Evolutionary conservation across 1,140 invertebrate species (phyloP), one percentile per base, ranked within the genome.

Genomic region (Latrodectus geometricus): DNA sequence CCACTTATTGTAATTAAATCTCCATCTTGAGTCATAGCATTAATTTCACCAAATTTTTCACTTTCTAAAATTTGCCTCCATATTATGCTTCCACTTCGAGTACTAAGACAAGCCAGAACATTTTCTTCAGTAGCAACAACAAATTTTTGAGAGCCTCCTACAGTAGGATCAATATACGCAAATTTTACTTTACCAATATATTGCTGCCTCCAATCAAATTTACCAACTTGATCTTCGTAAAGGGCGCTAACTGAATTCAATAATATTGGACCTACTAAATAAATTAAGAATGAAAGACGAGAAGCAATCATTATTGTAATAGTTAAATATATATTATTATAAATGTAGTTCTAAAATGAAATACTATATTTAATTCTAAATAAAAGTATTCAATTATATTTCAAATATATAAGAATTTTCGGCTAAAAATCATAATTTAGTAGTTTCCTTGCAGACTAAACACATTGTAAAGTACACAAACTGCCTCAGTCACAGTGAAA

Each of bases 161-260:
- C 61, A 8, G 75, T 5, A 17, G 80, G 96, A 94, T 97, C 95
- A 90, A 96, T 95, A 89, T 93, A 93, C n/a, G 95, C 93, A 90
- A 95, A 95, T 90, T 95, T 95, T 35, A 97, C 92, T 91, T 94
- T 94, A 17, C 97, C 97, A 65, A 98, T 93, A 91, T 96, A 96
- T 86, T 94, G 94, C 90, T 96, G 94, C 91, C 94, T 94, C 96
- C 96, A 90, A 75, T 90, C 89, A 86, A 89, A 90, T 85, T 90
- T 90, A 9, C 88, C 88, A 52, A 89, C 79, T 77, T 90, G 89
- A 87, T 90, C 89, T 75, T 89, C 88, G 56, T 88, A 89, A 21
- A 90, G 72, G 61, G 56, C 69, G 48, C 23, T 35, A 70, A 78
- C 75, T 23, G 77, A 48, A 50, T 17, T 20, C 21, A 84, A 49